phyloP scores from a whole-genome alignment of 2,113 vertebrate genomes.

The Oxyruncus cristatus region DNA sequence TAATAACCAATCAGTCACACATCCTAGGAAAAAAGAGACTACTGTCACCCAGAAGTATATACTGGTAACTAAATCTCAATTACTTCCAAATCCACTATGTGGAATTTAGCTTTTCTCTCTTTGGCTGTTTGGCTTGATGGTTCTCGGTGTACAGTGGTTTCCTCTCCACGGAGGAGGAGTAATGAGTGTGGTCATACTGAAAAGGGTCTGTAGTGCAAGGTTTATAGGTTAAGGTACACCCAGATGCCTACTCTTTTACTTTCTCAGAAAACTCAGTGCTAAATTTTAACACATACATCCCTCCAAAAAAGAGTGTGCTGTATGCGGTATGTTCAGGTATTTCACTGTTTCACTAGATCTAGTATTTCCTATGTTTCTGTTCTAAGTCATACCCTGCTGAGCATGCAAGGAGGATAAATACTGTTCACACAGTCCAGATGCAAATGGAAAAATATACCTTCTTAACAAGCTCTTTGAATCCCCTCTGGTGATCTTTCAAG shows the following conservation, averaged over 20 bases:
- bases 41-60: neutral
- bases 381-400: neutral
- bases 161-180: neutral
- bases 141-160: neutral
- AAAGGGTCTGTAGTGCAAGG: neutral
- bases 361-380: neutral
- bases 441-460: neutral
- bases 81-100: neutral
- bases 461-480: neutral
- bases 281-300: neutral
- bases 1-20: accelerated
- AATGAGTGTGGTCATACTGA: neutral
- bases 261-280: neutral
- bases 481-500: neutral
- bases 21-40: neutral
- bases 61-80: neutral
- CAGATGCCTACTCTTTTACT: neutral
- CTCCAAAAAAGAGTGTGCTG: neutral
- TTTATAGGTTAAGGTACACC: neutral
- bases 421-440: neutral
- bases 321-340: neutral
- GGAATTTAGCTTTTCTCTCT: neutral
- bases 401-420: neutral
- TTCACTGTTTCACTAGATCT: neutral
- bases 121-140: neutral